phyloP scores from a whole-genome alignment of 2,797 vertebrate species.

The Gephyroberyx darwinii region DNA sequence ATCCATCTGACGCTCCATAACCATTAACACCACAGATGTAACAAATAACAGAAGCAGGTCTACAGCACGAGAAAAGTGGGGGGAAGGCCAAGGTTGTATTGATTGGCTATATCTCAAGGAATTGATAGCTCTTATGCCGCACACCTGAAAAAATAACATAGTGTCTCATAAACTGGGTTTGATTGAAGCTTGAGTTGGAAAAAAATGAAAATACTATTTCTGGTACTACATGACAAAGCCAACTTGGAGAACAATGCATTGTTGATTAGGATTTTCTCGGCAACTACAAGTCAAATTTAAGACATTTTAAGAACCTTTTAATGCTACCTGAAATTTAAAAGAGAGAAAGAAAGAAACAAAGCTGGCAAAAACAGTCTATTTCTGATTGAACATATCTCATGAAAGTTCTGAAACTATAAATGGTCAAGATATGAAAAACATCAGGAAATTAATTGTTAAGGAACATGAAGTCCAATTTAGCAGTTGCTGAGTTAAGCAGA shows the following conservation, averaged over 20 bases:
- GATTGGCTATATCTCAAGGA: constrained; percentile 29
- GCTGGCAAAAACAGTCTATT: no score
- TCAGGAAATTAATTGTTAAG: no score
- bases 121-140: constrained; percentile 16
- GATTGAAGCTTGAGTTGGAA: neutral
- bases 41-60: constrained; percentile 60
- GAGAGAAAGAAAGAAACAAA: no score
- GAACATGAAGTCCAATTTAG: no score
- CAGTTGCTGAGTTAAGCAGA: no score
- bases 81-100: constrained; percentile 19
- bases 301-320: no score
- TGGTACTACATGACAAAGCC: neutral
- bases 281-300: no score
- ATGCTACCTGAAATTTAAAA: no score
- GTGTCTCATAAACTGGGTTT: neutral
- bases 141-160: constrained; percentile 20
- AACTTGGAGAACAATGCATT: neutral
- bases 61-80: constrained; percentile 35
- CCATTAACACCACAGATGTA: constrained; percentile 69
- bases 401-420: no score
- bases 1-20: constrained; percentile 54
- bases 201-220: neutral
- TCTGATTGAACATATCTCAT: no score
- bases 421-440: no score
- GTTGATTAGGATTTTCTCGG: neutral